Conservation (phyloP, 2,888 invertebrate species). For the Rotaria sp. region DNA sequence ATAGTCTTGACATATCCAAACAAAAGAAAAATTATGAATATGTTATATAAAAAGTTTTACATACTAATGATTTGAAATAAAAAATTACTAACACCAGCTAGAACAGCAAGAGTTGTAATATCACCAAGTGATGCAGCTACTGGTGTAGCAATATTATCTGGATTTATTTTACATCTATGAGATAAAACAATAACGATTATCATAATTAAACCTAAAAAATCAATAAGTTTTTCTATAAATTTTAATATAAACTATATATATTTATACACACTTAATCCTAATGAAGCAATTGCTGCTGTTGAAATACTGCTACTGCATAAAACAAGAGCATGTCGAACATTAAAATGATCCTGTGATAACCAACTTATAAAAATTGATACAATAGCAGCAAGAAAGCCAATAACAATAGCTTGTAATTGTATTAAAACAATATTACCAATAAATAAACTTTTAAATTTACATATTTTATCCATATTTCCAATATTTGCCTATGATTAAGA, state of each 20-base stretch:
- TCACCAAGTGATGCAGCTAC: slow-evolving; percentile 85
- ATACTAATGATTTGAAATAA: slow-evolving; percentile 32
- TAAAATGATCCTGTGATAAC: slow-evolving; percentile 72
- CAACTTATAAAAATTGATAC: slow-evolving; percentile 76
- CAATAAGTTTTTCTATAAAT: neutral
- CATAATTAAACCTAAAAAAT: slow-evolving; percentile 69
- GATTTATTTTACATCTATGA: slow-evolving; percentile 71
- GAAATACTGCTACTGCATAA: slow-evolving; percentile 77
- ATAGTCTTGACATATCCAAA: neutral
- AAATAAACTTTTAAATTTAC: slow-evolving; percentile 67
- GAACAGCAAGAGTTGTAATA: slow-evolving; percentile 72
- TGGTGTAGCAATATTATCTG: slow-evolving; percentile 85
- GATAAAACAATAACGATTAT: slow-evolving; percentile 74
- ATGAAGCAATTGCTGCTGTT: slow-evolving; percentile 79
- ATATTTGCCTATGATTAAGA: slow-evolving; percentile 65
- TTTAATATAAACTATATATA: neutral
- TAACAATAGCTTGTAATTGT: slow-evolving; percentile 70
- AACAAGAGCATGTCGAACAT: slow-evolving; percentile 71
- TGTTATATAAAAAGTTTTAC: neutral
- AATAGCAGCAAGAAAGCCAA: slow-evolving; percentile 74
- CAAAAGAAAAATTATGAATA: neutral
- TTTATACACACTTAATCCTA: slow-evolving; percentile 64
- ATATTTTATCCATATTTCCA: slow-evolving; percentile 71
- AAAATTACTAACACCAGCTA: slow-evolving; percentile 30
- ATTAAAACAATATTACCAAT: slow-evolving; percentile 81